phyloP scores from a whole-genome alignment of 2,113 vertebrate genomes.

The Naja naja region DNA sequence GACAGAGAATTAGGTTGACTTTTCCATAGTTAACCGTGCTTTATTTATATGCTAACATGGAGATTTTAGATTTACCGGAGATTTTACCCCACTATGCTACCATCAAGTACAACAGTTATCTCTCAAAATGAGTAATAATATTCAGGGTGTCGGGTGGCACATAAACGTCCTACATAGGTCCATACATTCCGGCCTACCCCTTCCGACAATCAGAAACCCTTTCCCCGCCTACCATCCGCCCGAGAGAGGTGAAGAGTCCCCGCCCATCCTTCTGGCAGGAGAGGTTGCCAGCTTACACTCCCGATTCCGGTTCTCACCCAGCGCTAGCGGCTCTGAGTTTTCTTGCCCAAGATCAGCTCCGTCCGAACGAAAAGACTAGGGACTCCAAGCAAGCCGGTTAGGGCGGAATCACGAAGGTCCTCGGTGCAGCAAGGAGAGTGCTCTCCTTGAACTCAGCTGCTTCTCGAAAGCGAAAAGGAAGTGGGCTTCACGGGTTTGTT shows the following conservation, averaged over 20 bases:
- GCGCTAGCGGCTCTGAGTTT: neutral
- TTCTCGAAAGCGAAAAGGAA: neutral
- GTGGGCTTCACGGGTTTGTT: neutral
- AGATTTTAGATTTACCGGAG: neutral
- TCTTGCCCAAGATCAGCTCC: conserved; percentile 49
- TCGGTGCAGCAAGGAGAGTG: neutral
- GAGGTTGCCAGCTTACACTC: neutral
- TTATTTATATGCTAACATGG: neutral
- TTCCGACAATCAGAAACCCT: neutral
- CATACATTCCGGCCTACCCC: neutral
- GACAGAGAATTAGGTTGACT: neutral
- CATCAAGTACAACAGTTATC: neutral
- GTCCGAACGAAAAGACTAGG: accelerated
- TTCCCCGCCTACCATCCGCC: neutral
- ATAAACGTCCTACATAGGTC: neutral
- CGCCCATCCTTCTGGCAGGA: neutral
- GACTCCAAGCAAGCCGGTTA: neutral
- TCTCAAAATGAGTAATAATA: neutral
- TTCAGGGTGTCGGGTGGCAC: neutral
- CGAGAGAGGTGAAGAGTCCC: accelerated
- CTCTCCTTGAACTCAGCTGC: neutral
- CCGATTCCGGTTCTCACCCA: neutral
- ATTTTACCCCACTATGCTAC: neutral
- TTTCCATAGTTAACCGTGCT: neutral
- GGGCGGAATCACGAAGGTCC: neutral